Conservation (phyloP, 2,888 invertebrate species). For the Ischnura elegans region DNA sequence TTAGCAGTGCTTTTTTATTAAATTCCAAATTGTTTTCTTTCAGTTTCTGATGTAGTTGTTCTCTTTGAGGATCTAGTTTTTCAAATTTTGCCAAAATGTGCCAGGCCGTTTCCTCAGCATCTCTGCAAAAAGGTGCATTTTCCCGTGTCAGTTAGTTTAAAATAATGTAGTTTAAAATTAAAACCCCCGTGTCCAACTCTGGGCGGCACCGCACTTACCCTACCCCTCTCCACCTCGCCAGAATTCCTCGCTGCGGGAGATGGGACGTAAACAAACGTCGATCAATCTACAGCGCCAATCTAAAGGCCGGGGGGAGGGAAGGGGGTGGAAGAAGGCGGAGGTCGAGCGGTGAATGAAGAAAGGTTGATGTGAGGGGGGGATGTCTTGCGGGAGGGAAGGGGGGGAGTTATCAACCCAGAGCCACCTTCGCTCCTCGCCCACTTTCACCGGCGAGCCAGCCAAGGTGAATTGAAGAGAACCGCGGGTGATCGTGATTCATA, state of each 20-base stretch:
- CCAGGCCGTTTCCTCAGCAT: too few species aligned
- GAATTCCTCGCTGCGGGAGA: background rate
- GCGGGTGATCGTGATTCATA: background rate
- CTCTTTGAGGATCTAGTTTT: too few species aligned
- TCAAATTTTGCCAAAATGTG: too few species aligned
- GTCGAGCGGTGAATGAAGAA: background rate
- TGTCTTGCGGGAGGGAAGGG: background rate
- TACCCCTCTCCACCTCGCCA: too few species aligned
- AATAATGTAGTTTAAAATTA: too few species aligned
- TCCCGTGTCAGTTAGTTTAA: too few species aligned
- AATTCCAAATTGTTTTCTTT: too few species aligned
- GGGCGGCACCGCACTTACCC: too few species aligned
- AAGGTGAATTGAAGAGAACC: background rate
- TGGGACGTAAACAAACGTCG: conserved; percentile 38
- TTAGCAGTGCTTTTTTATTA: too few species aligned
- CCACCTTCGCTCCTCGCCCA: background rate
- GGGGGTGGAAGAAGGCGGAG: background rate
- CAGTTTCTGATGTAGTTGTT: too few species aligned
- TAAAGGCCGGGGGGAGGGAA: background rate
- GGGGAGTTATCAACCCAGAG: background rate
- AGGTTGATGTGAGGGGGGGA: background rate
- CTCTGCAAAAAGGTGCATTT: too few species aligned
- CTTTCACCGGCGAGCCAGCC: background rate
- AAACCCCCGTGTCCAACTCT: too few species aligned
- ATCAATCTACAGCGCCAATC: background rate